phyloP scores from a whole-genome alignment of 2,113 vertebrate species.

The Xyliphius kryptos region DNA sequence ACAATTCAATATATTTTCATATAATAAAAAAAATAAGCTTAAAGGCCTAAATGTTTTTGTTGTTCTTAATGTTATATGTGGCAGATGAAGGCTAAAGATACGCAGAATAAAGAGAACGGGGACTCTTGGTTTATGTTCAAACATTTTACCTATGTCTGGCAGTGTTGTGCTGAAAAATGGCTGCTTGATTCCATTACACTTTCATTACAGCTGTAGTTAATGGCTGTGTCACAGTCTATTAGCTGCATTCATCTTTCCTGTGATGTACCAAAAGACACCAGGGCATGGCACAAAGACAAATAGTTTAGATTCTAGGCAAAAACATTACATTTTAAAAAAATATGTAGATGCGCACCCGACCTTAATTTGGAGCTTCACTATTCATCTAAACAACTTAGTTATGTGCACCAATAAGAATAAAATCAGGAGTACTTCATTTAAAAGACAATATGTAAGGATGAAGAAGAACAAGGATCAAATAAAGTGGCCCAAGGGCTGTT shows the following conservation, averaged over 20 bases:
- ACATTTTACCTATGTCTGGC: constrained; percentile 60
- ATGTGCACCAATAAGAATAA: constrained; percentile 35
- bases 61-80: constrained; percentile 49
- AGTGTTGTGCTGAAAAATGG: constrained; percentile 52
- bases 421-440: constrained; percentile 39
- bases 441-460: constrained; percentile 29
- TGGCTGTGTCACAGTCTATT: constrained; percentile 74
- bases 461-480: constrained; percentile 35
- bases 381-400: constrained; percentile 41
- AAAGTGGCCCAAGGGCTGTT: constrained; percentile 23
- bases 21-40: background rate
- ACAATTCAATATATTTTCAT: no score
- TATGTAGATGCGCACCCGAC: constrained; percentile 15
- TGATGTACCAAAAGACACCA: constrained; percentile 67
- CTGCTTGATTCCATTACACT: constrained; percentile 69
- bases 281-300: constrained; percentile 63
- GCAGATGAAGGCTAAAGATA: constrained; percentile 56
- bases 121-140: constrained; percentile 50
- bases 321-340: constrained; percentile 48
- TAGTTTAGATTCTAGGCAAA: constrained; percentile 51
- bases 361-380: background rate
- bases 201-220: constrained; percentile 73
- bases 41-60: background rate
- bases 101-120: background rate
- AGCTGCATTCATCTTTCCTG: constrained; percentile 68